Evolutionary conservation across 2,797 vertebrate genomes (phyloP).

Genomic region (Manis javanica): DNA sequence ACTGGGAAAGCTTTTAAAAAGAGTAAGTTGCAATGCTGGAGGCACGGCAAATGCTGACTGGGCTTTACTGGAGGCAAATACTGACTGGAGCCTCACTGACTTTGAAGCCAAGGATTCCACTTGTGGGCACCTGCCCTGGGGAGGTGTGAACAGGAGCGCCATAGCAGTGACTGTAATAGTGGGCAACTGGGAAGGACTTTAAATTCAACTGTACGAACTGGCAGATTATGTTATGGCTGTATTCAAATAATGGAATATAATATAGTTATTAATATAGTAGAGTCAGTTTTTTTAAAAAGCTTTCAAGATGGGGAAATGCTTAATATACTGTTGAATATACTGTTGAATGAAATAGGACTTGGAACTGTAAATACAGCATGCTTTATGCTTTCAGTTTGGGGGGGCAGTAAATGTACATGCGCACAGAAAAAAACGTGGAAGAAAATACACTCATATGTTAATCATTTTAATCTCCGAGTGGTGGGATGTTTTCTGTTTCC

Average conservation of each 20-base stretch:
- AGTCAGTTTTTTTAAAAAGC: not conserved
- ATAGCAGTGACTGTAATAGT: not conserved
- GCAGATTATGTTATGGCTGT: not conserved
- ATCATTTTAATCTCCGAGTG: slow-evolving; percentile 7
- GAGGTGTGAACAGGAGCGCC: not conserved
- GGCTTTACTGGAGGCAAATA: too few relatives aligned
- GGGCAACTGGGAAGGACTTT: not conserved
- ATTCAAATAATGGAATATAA: not conserved
- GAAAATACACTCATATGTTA: slow-evolving; percentile 32
- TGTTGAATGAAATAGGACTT: slow-evolving; percentile 9
- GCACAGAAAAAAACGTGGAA: not conserved
- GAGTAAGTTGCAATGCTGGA: not conserved
- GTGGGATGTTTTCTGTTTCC: slow-evolving; percentile 12
- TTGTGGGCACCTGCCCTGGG: not conserved
- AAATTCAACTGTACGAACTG: not conserved
- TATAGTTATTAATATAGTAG: not conserved
- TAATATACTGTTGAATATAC: not conserved
- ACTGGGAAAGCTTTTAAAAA: not conserved
- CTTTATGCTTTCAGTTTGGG: not conserved
- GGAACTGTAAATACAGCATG: not conserved
- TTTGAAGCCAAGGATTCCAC: not conserved
- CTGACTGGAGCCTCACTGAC: not conserved
- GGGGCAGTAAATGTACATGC: not conserved
- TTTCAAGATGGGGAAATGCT: slow-evolving; percentile 3
- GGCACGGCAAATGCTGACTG: not conserved